phyloP scores from a whole-genome alignment of 2,888 invertebrate genomes.

The Teleiodes luculella region DNA sequence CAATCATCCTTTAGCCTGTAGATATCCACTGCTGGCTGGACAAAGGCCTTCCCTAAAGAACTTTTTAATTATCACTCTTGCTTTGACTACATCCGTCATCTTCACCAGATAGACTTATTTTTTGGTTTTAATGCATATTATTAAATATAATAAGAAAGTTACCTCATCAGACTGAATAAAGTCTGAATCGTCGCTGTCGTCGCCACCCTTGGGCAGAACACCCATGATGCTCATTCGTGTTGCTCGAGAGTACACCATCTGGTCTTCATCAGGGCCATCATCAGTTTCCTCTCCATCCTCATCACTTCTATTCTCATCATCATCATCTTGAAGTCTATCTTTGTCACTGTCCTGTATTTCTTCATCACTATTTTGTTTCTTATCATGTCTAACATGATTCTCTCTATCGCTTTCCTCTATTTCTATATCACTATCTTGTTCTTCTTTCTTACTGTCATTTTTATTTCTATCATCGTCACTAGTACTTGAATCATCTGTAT shows the following conservation, averaged over 20 bases:
- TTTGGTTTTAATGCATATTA: not conserved
- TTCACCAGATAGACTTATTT: not conserved
- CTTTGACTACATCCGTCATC: too few relatives aligned
- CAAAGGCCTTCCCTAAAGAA: too few relatives aligned
- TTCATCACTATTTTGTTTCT: conserved; percentile 9
- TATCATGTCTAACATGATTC: conserved; percentile 5
- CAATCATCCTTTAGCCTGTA: too few relatives aligned
- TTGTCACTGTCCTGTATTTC: conserved; percentile 9
- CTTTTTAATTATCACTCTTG: too few relatives aligned
- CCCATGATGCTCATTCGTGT: conserved; percentile 75
- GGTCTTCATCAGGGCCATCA: conserved; percentile 58
- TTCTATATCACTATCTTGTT: conserved; percentile 10
- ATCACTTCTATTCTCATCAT: not conserved
- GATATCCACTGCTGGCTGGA: too few relatives aligned
- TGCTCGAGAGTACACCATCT: conserved; percentile 67
- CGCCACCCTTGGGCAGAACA: conserved; percentile 52
- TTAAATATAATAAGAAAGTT: conserved; percentile 29
- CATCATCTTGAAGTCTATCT: conserved; percentile 14
- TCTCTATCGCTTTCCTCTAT: not conserved
- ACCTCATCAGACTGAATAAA: conserved; percentile 70
- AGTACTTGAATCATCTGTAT: conserved; percentile 14
- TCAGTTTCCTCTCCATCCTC: conserved; percentile 22
- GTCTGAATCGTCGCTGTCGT: conserved; percentile 67
- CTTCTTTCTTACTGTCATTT: not conserved
- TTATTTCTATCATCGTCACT: not conserved